Evolutionary conservation across 2,888 invertebrate genomes (phyloP).

Genomic region (Disparrhopalites patrizii): DNA sequence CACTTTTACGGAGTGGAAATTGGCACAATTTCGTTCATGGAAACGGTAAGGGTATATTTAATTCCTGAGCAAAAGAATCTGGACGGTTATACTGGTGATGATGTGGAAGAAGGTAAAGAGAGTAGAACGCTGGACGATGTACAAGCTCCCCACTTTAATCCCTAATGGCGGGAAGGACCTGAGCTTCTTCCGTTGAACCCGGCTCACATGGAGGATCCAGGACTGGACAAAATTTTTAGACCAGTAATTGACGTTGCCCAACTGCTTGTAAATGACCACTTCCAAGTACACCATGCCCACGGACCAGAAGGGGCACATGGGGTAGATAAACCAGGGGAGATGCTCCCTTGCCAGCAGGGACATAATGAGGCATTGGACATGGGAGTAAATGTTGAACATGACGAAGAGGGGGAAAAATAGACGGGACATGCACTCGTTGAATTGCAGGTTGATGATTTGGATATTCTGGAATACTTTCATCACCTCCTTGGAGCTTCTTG

Average conservation of each 20-base stretch:
- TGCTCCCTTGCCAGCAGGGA: not conserved
- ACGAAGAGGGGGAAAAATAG: not conserved
- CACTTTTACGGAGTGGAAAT: too few relatives aligned
- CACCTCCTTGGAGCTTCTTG: not conserved
- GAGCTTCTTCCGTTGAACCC: not conserved
- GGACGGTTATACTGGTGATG: not conserved
- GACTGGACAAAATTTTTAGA: not conserved
- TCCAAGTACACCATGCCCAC: not conserved
- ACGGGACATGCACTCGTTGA: not conserved
- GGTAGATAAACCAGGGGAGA: not conserved
- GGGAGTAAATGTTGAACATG: not conserved
- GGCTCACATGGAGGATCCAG: not conserved
- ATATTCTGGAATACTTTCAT: not conserved
- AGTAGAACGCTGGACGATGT: not conserved
- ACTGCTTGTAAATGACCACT: not conserved
- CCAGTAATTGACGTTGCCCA: not conserved
- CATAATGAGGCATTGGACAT: not conserved
- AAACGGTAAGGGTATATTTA: too few relatives aligned
- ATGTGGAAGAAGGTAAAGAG: not conserved
- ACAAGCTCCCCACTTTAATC: not conserved
- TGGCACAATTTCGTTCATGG: too few relatives aligned
- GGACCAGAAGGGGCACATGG: not conserved
- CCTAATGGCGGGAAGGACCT: not conserved
- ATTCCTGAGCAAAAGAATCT: not conserved
- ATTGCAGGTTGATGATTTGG: not conserved